Percentiles rank a stretch among this genome's conserved stretches.
Conservation (phyloP, 2,113 vertebrate species). For the Microtus ochrogaster region DNA sequence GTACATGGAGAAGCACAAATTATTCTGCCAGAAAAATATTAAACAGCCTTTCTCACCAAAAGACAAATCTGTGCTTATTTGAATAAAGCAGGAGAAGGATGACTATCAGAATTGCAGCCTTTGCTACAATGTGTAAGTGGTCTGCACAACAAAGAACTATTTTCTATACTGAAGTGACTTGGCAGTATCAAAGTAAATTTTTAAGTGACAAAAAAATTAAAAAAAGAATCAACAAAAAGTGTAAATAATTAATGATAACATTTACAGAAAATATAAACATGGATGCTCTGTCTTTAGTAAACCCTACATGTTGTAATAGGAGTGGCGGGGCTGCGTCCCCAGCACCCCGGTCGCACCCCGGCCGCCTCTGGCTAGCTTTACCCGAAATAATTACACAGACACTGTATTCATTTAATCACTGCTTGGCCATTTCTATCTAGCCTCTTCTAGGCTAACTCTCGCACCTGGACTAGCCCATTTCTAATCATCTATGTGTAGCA, state of each 20-base stretch:
- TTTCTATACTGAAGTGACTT: neutral
- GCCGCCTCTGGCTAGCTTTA: no score
- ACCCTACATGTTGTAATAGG: no score
- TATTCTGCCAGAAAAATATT: neutral
- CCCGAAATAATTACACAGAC: no score
- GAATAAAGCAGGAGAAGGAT: neutral
- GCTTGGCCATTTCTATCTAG: no score
- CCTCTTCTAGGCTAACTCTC: no score
- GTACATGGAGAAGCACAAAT: neutral
- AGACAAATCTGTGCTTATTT: slow-evolving; percentile 11
- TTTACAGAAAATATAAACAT: neutral
- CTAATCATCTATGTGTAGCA: no score
- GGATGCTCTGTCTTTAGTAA: neutral
- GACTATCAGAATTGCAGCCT: neutral
- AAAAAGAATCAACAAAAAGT: neutral
- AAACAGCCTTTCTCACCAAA: neutral
- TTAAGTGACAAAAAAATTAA: neutral
- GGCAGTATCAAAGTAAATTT: neutral
- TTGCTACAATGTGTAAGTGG: neutral
- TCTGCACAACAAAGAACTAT: neutral
- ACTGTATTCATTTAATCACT: no score
- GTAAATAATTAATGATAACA: neutral
- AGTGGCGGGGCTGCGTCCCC: no score
- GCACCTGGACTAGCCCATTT: no score
- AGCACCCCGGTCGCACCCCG: no score